These are phyloP conservation scores for Saxicola maurus DNA, from an alignment of 2,797 vertebrate genomes.

Conservation along the genomic window DNA sequence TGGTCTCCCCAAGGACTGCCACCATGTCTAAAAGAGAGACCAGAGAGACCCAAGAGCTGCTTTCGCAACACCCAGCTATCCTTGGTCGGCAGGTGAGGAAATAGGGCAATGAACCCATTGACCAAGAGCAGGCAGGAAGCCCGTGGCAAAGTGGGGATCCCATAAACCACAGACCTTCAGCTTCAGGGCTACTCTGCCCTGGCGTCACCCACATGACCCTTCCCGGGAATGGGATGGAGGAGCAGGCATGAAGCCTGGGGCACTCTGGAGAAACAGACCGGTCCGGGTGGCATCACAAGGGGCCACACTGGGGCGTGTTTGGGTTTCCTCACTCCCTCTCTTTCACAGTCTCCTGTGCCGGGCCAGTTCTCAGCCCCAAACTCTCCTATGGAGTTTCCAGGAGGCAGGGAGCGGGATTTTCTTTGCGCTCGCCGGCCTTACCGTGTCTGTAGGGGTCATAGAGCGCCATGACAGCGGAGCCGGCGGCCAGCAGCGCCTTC, in stretches of 20 bases:
- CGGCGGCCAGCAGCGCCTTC: conserved; percentile 84
- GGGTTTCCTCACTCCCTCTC: neutral
- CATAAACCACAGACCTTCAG: neutral
- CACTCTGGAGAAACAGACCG: neutral
- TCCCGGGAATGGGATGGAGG: neutral
- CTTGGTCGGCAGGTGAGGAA: neutral
- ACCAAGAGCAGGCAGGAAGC: neutral
- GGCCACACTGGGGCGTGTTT: too few species aligned
- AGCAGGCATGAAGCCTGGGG: neutral
- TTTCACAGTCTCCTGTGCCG: neutral
- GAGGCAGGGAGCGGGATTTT: neutral
- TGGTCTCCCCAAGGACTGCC: conserved; percentile 93
- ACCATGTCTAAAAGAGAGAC: conserved; percentile 88
- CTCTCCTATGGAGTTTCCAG: neutral
- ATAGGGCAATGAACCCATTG: fast-evolving
- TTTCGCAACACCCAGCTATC: neutral
- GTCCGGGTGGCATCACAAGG: neutral
- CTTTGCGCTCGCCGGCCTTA: conserved; percentile 44
- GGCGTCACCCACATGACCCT: neutral
- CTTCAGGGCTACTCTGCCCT: neutral
- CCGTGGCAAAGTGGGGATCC: neutral
- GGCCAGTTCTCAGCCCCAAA: neutral
- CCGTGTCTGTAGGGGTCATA: conserved; percentile 93
- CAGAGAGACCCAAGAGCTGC: neutral
- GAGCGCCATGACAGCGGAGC: conserved; percentile 84